A percentile compares a stretch with the other conserved stretches of the same genome.
These are phyloP conservation scores for Coelinius sp. DNA, from an alignment of 2,888 invertebrate genomes.

Conservation along the genomic window DNA sequence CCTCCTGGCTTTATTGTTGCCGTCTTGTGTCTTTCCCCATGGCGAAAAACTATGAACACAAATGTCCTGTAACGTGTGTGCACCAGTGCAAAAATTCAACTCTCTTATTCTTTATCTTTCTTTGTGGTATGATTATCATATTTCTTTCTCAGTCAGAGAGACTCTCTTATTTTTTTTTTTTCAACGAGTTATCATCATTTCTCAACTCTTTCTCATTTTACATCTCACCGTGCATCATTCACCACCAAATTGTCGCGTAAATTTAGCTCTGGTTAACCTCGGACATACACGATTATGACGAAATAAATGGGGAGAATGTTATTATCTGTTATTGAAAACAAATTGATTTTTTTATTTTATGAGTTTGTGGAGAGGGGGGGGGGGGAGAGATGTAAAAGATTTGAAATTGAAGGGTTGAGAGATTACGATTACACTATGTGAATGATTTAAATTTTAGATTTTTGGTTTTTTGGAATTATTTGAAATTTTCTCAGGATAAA, in stretches of 20 bases:
- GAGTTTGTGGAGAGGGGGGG: too few relatives aligned
- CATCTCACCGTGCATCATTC: conserved; percentile 40
- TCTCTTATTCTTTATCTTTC: conserved; percentile 35
- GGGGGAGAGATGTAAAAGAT: neutral
- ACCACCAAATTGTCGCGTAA: conserved; percentile 44
- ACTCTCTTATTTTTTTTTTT: conserved; percentile 31
- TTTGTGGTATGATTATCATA: conserved; percentile 41
- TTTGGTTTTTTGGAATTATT: too few relatives aligned
- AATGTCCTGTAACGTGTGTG: conserved; percentile 17
- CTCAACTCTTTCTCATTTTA: conserved; percentile 38
- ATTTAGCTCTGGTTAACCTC: conserved; percentile 32
- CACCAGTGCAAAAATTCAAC: neutral
- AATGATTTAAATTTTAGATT: too few relatives aligned
- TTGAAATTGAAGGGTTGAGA: neutral
- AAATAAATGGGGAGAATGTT: neutral
- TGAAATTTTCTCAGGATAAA: too few relatives aligned
- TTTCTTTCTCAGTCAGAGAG: conserved; percentile 36
- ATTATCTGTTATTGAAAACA: neutral
- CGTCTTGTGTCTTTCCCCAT: conserved; percentile 39
- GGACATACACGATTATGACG: neutral
- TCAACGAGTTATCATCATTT: conserved; percentile 45
- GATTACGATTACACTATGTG: too few relatives aligned
- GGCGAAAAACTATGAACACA: conserved; percentile 42
- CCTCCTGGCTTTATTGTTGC: conserved; percentile 57
- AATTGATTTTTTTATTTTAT: neutral